Conservation (phyloP, 2,888 invertebrate species). For the Sphaerophoria rueppellii region DNA sequence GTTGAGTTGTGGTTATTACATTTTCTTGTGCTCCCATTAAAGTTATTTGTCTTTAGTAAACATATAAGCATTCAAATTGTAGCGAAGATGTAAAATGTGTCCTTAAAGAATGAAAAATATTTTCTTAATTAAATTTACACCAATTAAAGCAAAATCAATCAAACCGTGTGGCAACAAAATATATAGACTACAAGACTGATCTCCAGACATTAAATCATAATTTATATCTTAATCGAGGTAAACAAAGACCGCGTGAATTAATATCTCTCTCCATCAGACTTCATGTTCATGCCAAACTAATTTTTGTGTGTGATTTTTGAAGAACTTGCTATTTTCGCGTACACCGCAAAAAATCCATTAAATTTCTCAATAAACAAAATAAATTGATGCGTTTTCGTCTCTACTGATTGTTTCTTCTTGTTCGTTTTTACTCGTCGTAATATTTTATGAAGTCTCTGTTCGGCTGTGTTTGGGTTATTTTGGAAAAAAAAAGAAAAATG, state of each 20-base stretch:
- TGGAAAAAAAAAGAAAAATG: neutral
- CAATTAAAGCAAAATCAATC: conserved; percentile 31
- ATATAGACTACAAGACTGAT: neutral
- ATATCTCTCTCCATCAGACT: neutral
- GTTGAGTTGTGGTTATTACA: conserved; percentile 13
- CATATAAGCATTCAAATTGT: too few species aligned
- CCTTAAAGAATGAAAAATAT: neutral
- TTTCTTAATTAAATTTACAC: neutral
- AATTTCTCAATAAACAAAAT: conserved; percentile 34
- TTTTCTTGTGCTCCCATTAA: neutral
- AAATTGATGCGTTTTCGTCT: neutral
- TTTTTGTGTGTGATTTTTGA: neutral
- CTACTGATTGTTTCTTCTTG: neutral
- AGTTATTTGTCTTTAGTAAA: too few species aligned
- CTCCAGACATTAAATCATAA: neutral
- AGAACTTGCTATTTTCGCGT: conserved; percentile 6
- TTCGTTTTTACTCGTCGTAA: neutral
- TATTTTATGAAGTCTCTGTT: neutral
- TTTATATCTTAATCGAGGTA: neutral
- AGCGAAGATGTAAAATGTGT: too few species aligned
- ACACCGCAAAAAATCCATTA: conserved; percentile 43
- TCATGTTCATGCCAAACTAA: neutral
- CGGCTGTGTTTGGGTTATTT: neutral
- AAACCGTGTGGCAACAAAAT: conserved; percentile 5
- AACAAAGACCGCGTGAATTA: neutral